Percentiles rank a stretch among this genome's conserved stretches.
Evolutionary conservation across 2,797 vertebrate species (phyloP).

Genomic region (Lutjanus campechanus): DNA sequence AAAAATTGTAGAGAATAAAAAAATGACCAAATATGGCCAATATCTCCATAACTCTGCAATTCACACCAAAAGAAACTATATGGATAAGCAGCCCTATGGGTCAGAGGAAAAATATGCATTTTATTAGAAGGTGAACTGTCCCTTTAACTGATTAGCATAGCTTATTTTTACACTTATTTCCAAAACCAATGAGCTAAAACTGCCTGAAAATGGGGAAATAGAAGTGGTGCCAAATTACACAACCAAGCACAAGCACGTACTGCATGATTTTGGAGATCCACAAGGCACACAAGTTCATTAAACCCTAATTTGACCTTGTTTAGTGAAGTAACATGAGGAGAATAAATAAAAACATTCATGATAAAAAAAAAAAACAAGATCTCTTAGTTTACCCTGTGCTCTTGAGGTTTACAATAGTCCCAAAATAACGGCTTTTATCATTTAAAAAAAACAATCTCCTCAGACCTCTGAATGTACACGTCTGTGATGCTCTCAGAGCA

Average conservation of each 20-base stretch:
- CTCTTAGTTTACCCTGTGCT: not conserved
- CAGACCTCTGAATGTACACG: conserved; percentile 4
- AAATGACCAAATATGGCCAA: too few relatives aligned
- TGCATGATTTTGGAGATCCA: not conserved
- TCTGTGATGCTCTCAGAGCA: conserved; percentile 10
- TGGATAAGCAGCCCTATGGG: too few relatives aligned
- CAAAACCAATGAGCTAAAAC: not conserved
- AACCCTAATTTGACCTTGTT: not conserved
- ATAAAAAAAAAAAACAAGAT: too few relatives aligned
- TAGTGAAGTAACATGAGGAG: not conserved
- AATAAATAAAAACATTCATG: not conserved
- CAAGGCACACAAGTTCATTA: too few relatives aligned
- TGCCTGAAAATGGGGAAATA: not conserved
- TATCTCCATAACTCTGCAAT: too few relatives aligned
- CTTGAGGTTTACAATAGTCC: not conserved
- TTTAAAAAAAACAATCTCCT: conserved; percentile 6
- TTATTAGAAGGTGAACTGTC: too few relatives aligned
- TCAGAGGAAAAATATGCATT: too few relatives aligned
- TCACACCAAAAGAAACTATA: too few relatives aligned
- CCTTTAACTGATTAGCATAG: too few relatives aligned
- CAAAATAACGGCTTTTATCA: not conserved
- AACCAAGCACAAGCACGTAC: not conserved
- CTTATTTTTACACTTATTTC: not conserved
- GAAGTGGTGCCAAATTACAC: not conserved
- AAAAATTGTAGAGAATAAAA: too few relatives aligned